Conservation (phyloP, 2,888 invertebrate genomes). For the Meteorus cinctellus region DNA sequence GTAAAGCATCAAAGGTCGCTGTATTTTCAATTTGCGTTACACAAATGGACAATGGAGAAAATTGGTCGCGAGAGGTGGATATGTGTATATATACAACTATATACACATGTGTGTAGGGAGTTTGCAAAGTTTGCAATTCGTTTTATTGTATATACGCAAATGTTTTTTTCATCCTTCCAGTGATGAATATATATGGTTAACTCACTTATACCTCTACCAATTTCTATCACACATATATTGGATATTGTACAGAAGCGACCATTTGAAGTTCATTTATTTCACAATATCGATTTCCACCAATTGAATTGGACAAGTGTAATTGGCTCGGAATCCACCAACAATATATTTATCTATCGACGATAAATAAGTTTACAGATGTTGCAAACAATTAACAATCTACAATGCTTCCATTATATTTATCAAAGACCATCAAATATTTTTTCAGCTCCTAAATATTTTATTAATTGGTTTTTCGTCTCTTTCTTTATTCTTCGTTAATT, state of each 20-base stretch:
- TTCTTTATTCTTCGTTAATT: not conserved
- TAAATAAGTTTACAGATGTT: not conserved
- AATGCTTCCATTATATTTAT: not conserved
- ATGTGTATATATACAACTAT: too few relatives aligned
- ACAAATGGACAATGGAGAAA: constrained; percentile 15
- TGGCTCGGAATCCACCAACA: not conserved
- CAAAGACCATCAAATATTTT: not conserved
- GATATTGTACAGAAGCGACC: not conserved
- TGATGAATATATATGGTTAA: too few relatives aligned
- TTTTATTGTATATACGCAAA: too few relatives aligned
- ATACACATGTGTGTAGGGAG: too few relatives aligned
- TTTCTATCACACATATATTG: too few relatives aligned
- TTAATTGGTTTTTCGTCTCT: not conserved
- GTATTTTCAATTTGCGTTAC: constrained; percentile 22
- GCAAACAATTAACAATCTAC: too few relatives aligned
- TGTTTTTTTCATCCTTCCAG: too few relatives aligned
- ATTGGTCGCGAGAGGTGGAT: constrained; percentile 9
- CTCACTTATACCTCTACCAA: too few relatives aligned
- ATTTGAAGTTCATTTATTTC: not conserved
- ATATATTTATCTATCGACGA: not conserved
- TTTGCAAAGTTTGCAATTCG: too few relatives aligned
- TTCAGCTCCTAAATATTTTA: too few relatives aligned
- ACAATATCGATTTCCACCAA: not conserved
- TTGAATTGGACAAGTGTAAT: not conserved
- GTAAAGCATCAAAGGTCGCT: constrained; percentile 16